phyloP scores from a whole-genome alignment of 2,888 invertebrate species.

The Timema cristinae region DNA sequence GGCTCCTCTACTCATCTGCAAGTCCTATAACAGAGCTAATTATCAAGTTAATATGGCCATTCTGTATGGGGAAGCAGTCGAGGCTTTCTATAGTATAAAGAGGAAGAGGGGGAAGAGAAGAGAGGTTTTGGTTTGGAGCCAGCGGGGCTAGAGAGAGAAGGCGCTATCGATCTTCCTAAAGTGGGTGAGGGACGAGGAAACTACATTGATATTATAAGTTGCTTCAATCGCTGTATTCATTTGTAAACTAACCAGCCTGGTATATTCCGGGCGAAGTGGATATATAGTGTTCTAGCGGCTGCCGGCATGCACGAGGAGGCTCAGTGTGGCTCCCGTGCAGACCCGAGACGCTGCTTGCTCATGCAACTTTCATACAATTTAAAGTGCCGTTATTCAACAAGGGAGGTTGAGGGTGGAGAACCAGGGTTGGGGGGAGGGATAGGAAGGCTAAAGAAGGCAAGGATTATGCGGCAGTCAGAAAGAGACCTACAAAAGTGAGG shows the following conservation, averaged over 20 bases:
- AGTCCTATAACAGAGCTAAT: constrained; percentile 85
- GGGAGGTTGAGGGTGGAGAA: constrained; percentile 34
- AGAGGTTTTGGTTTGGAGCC: constrained; percentile 34
- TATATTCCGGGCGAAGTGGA: constrained; percentile 28
- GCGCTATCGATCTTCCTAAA: constrained; percentile 23
- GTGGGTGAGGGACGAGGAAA: constrained; percentile 40
- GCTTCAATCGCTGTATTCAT: constrained; percentile 68
- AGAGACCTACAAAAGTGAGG: constrained; percentile 13
- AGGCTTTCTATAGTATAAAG: constrained; percentile 36
- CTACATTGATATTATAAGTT: constrained; percentile 68
- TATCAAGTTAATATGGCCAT: constrained; percentile 86
- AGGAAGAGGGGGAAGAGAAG: constrained; percentile 39
- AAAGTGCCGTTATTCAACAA: constrained; percentile 49
- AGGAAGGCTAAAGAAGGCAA: constrained; percentile 25
- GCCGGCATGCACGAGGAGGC: constrained; percentile 16
- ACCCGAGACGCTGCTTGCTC: constrained; percentile 39
- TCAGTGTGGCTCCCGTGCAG: constrained; percentile 17
- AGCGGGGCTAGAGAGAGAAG: constrained; percentile 38
- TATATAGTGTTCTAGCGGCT: constrained; percentile 25
- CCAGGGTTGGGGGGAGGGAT: constrained; percentile 16
- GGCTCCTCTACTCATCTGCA: constrained; percentile 65
- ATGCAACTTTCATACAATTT: constrained; percentile 58
- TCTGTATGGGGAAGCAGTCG: constrained; percentile 53
- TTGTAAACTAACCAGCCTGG: constrained; percentile 56
- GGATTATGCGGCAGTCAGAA: constrained; percentile 26